Evolutionary conservation across 2,113 vertebrate species (phyloP).

Genomic region (Vimba vimba): DNA sequence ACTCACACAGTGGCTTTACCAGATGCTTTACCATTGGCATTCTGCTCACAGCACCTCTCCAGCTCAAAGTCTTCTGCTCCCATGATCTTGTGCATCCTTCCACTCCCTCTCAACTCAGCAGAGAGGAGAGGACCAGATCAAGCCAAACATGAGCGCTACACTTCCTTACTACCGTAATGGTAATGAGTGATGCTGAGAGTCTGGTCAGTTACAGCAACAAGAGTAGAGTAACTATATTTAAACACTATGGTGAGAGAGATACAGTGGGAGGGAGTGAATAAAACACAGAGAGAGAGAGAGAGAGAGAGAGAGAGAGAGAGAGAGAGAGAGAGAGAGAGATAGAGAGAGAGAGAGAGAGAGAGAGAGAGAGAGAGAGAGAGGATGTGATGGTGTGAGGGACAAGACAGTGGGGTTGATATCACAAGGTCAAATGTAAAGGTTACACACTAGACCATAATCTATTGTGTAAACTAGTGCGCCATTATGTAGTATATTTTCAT

Average conservation of each 20-base stretch:
- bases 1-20: slow-evolving; percentile 74
- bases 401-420: background rate
- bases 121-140: slow-evolving; percentile 62
- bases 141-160: background rate
- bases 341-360: background rate
- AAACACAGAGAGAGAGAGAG: background rate
- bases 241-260: slow-evolving; percentile 43
- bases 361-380: slow-evolving; percentile 28
- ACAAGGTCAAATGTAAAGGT: slow-evolving; percentile 19
- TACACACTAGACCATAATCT: background rate
- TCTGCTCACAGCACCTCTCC: slow-evolving; percentile 84
- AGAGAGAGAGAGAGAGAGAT: slow-evolving; percentile 26
- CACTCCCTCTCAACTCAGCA: slow-evolving; percentile 67
- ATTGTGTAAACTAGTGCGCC: background rate
- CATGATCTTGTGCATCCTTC: slow-evolving; percentile 86
- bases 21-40: slow-evolving; percentile 80
- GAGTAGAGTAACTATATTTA: slow-evolving; percentile 4
- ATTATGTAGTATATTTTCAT: background rate
- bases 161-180: background rate
- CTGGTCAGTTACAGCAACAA: slow-evolving; percentile 19
- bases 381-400: background rate
- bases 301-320: background rate
- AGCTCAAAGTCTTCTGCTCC: slow-evolving; percentile 82
- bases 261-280: slow-evolving; percentile 21
- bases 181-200: slow-evolving; percentile 1